Base-by-base conservation (phyloP, 2,888 invertebrate species). In the Meandrusa payeni region DNA sequence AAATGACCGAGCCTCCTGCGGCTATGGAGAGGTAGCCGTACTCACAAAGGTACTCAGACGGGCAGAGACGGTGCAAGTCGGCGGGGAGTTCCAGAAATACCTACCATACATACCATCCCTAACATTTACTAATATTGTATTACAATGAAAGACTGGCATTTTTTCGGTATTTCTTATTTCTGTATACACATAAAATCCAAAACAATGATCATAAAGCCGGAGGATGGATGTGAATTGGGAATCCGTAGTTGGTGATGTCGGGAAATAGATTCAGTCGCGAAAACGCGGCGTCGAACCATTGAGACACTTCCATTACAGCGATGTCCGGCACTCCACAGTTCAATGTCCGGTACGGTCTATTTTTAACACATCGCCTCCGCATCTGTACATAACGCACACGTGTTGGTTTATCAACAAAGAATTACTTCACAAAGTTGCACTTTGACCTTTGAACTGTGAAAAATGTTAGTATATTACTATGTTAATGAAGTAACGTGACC, bases 291-390 rank as follows among this genome's bases (percentile, higher is more conserved):
- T 47, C 64, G 61, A 65, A 61, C 52, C 62, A 60, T 68, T 69
- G 69, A 72, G 81, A 81, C 82, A 82, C 67, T 82, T 82, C 78
- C 76, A 83, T 81, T 78, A 78, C 70, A 58, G 57, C 62, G 68
- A 69, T 77, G 83, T 82, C 82, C 83, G 77, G 69, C 51, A 65
- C 67, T 62, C 58, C 60, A 57, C 76, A 64, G 86, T 82, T 85
- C 82, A 83, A 85, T 79, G 86, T 79, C 82, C 86, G 82, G 76
- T 69, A 54, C 60, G 57, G 63, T 74, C 82, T 86, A 83, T 86
- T 81, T 83, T 80, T 83, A 85, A 75, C 71, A 38, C 26, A 38
- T 26, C 37, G 32, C 32, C 57, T 61, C 52, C 61, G 68, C 64
- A 61, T 57, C 63, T 64, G 60, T 52, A 51, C 55, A 50, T 51